phyloP scores from a whole-genome alignment of 2,797 vertebrate species.

The Scyliorhinus canicula region DNA sequence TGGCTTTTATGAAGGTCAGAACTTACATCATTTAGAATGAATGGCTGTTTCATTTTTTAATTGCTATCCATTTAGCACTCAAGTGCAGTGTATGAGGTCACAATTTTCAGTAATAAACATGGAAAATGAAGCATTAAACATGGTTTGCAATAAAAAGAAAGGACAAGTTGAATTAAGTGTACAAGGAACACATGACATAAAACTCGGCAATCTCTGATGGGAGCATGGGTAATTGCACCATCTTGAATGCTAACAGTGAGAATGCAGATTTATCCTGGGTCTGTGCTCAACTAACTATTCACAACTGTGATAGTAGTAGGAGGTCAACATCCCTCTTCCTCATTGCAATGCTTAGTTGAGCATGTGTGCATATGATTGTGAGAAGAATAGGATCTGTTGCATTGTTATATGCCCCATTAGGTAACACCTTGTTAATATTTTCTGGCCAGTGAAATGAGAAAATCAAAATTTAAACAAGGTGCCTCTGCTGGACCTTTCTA shows the following conservation, averaged over 20 bases:
- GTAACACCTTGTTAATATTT: neutral
- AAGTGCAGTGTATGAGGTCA: neutral
- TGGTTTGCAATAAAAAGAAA: slow-evolving; percentile 25
- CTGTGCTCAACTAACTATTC: neutral
- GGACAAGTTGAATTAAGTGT: neutral
- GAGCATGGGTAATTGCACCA: neutral
- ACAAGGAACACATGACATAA: neutral
- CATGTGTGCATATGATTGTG: neutral
- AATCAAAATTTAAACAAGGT: neutral
- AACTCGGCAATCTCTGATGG: neutral
- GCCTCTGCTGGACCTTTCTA: too few relatives aligned
- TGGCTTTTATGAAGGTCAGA: slow-evolving; percentile 15
- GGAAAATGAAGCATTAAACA: slow-evolving; percentile 18
- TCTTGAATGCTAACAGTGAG: neutral
- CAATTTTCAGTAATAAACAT: neutral
- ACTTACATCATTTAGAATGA: slow-evolving; percentile 17
- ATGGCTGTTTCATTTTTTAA: neutral
- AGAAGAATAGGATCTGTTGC: neutral
- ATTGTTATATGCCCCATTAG: neutral
- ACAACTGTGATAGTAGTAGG: neutral
- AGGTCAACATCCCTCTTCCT: neutral
- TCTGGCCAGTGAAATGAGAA: neutral
- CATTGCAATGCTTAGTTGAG: neutral
- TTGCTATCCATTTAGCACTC: slow-evolving; percentile 22
- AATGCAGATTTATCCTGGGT: neutral